Conservation (phyloP, 2,113 vertebrate species). For the Probosciger aterrimus region DNA sequence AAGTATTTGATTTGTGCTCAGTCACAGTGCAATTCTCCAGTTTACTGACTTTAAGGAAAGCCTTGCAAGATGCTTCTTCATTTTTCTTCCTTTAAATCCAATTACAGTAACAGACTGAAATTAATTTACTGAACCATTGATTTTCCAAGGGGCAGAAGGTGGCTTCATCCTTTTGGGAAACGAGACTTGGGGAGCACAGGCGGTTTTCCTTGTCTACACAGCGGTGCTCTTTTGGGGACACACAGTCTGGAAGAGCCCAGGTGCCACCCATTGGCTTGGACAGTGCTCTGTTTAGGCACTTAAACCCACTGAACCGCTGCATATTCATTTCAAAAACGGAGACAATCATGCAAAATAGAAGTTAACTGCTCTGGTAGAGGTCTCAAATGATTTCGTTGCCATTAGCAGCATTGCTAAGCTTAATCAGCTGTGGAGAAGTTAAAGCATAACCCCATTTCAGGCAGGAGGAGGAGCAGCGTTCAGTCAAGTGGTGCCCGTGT, state of each 20-base stretch:
- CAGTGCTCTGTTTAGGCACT: not conserved
- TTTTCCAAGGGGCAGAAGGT: conserved; percentile 58
- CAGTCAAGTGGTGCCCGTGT: not conserved
- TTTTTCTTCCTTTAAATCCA: not conserved
- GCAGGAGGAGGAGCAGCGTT: not conserved
- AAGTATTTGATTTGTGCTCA: conserved; percentile 11
- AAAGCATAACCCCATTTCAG: not conserved
- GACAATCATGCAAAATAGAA: conserved; percentile 20
- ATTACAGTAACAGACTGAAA: conserved; percentile 48
- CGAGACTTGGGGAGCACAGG: not conserved
- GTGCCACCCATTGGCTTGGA: not conserved
- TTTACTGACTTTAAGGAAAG: conserved; percentile 26
- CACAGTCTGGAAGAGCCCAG: not conserved
- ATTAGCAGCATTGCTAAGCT: not conserved
- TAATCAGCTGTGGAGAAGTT: conserved; percentile 15
- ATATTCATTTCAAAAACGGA: not conserved
- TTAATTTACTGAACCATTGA: conserved; percentile 64
- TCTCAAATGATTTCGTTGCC: not conserved
- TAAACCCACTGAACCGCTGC: not conserved
- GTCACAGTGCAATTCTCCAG: not conserved
- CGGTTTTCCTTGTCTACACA: not conserved
- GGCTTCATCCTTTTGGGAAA: conserved; percentile 8
- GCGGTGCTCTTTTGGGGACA: not conserved
- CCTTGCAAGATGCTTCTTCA: not conserved
- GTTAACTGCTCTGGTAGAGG: conserved; percentile 3